Conservation (phyloP, 2,113 vertebrate genomes). For the Cochlearius cochlearius region DNA sequence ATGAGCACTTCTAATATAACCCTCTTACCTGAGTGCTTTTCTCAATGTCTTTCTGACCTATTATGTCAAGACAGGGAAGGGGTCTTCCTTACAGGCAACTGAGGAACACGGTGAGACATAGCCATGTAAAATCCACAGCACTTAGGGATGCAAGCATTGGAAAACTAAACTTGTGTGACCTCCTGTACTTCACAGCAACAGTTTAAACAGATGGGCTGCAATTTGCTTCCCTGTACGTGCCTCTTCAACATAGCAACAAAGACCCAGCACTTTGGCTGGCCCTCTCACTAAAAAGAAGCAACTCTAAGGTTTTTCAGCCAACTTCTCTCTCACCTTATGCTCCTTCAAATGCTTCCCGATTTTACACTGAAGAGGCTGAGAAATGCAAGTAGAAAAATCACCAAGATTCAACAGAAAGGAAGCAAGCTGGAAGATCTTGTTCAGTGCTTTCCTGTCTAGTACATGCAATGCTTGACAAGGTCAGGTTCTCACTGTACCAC, state of each 20-base stretch:
- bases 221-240: neutral
- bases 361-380: neutral
- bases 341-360: neutral
- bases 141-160: neutral
- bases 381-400: neutral
- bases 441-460: neutral
- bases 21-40: neutral
- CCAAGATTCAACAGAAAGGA: neutral
- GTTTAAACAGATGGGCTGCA: neutral
- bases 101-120: neutral
- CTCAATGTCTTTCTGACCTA: neutral
- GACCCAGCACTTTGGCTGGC: neutral
- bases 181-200: neutral
- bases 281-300: neutral
- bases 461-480: slow-evolving; percentile 23
- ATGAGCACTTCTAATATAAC: neutral
- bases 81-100: neutral
- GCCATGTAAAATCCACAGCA: neutral
- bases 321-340: neutral
- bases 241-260: neutral
- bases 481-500: neutral
- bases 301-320: neutral
- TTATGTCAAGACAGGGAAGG: neutral
- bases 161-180: neutral
- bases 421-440: neutral